These are phyloP conservation scores for Climacteris rufus DNA, from an alignment of 2,113 vertebrate species.

Conservation along the genomic window DNA sequence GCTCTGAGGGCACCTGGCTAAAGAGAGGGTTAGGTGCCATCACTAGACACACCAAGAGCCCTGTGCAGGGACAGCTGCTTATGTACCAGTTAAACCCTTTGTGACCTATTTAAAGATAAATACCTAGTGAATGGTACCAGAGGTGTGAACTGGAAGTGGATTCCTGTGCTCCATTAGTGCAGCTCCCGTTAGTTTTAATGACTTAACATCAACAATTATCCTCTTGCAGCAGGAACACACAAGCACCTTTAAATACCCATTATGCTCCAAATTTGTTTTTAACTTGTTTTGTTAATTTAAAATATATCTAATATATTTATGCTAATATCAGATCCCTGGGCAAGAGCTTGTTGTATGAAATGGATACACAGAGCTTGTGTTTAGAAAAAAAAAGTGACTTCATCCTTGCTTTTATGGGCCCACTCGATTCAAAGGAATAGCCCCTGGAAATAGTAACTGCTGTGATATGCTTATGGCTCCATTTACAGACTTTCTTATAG, in stretches of 20 bases:
- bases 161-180: not conserved
- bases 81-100: not conserved
- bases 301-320: not conserved
- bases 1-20: not conserved
- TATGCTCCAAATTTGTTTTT: not conserved
- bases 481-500: slow-evolving; percentile 86
- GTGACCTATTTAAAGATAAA: not conserved
- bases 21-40: not conserved
- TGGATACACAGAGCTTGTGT: not conserved
- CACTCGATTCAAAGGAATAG: slow-evolving; percentile 71
- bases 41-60: not conserved
- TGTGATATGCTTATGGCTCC: slow-evolving; percentile 78
- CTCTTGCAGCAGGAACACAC: rapidly evolving
- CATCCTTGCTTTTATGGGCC: slow-evolving; percentile 61
- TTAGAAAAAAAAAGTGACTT: slow-evolving; percentile 16
- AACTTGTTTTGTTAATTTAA: slow-evolving; percentile 28
- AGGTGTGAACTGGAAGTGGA: not conserved
- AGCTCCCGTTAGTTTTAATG: not conserved
- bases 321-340: not conserved
- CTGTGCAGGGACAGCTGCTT: not conserved
- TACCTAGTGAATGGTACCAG: rapidly evolving
- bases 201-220: not conserved
- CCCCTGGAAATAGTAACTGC: slow-evolving; percentile 75
- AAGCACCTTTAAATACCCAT: not conserved
- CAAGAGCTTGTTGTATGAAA: not conserved